phyloP scores from a whole-genome alignment of 2,888 invertebrate genomes.

The Sabellastarte sp. region DNA sequence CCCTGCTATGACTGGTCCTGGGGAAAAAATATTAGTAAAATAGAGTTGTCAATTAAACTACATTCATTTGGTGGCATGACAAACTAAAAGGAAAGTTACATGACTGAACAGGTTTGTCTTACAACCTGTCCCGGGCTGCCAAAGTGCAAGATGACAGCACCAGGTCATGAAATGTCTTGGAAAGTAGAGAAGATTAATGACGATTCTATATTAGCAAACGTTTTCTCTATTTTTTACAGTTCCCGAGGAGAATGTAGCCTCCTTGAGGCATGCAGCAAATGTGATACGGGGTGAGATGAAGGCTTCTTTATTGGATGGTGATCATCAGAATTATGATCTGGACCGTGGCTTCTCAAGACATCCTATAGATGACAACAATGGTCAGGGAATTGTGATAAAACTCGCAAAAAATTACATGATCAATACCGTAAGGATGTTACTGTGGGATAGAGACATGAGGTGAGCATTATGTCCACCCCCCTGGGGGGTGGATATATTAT shows the following conservation, averaged over 20 bases:
- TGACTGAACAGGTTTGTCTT: no score
- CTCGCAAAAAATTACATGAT: constrained; percentile 76
- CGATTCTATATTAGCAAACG: not conserved
- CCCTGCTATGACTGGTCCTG: no score
- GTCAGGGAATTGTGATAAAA: constrained; percentile 80
- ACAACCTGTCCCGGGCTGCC: no score
- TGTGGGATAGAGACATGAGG: constrained; percentile 92
- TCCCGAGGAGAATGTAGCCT: constrained; percentile 90
- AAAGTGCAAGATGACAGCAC: no score
- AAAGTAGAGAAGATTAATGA: no score
- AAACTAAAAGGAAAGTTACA: no score
- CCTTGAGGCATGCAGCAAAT: constrained; percentile 75
- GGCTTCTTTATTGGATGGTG: constrained; percentile 84
- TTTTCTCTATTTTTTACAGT: constrained; percentile 62
- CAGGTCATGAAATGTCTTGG: no score
- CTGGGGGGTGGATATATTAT: no score
- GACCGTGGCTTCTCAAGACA: constrained; percentile 89
- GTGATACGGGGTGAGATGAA: constrained; percentile 89
- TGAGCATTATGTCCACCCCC: no score
- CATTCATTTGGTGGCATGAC: no score
- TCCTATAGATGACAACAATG: constrained; percentile 73
- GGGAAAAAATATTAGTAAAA: no score
- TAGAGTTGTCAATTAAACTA: no score
- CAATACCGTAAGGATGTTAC: constrained; percentile 86
- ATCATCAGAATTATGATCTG: constrained; percentile 63